Base-by-base conservation (phyloP, 2,113 vertebrate genomes). In the Halcyon senegalensis region DNA sequence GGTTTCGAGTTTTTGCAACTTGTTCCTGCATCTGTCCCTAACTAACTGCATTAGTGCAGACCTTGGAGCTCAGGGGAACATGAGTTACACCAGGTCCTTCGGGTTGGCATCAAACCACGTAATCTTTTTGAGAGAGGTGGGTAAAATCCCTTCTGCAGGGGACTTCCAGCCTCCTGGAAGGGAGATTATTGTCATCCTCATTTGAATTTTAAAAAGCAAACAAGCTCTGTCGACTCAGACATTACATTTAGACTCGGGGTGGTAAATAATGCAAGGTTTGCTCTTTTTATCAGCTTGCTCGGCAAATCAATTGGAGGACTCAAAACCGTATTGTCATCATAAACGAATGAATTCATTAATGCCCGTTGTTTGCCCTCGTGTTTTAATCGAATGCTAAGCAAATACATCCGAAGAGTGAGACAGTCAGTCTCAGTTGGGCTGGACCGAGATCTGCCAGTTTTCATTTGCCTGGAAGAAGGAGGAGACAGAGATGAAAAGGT, bases 201-300 rank as follows among this genome's bases (percentile, higher is more conserved):
- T 95, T 89, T 92, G 73, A 89, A 97, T 95, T 94, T 93, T 82
- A 33, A 73, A 83, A 93, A 89, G 84, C 84, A 83, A 81, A 84
- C 77, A 62, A 53, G 68, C 83, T 80, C n/a, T 96, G 94, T 97
- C 87, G 95, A 70, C 93, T 92, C 96, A 93, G 89, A 96, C 83
- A 41, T 73, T 59, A 19, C 87, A 17, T 79, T 91, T 68, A 6
- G 90, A n/a, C 60, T 55, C 16, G 4, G 77, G 66, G 67, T 70
- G 37, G 96, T 96, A 94, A 97, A 98, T 97, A 96, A 96, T 95
- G 96, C 96, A 96, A 91, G 74, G 73, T 93, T 96, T 96, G 96
- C 89, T 97, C 90, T 95, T 92, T 94, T 95, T 85, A 96, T 85
- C 89, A 93, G 94, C 94, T 96, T 95, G 80, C 92, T 96, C 23